Conservation (phyloP, 2,888 invertebrate genomes). For the Sylvicola cinctus region DNA sequence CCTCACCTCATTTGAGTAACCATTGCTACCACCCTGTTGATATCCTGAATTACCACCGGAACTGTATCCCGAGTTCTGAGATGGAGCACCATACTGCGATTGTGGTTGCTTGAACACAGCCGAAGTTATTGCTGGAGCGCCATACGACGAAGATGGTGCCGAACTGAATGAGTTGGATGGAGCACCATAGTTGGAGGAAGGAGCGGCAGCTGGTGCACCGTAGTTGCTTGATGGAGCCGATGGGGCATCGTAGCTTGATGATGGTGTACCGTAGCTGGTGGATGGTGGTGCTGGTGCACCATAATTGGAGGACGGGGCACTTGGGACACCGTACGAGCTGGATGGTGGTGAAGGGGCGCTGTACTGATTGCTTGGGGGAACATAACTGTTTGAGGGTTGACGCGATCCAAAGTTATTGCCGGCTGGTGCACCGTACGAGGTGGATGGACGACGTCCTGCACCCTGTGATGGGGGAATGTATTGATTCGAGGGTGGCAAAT, state of each 20-base stretch:
- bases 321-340: conserved; percentile 27
- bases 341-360: conserved; percentile 18
- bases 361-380: conserved; percentile 23
- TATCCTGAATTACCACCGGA: conserved; percentile 15
- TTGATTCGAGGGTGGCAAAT: conserved; percentile 23
- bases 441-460: conserved; percentile 14
- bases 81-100: conserved; percentile 15
- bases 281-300: conserved; percentile 27
- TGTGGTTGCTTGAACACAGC: conserved; percentile 25
- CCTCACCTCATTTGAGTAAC: conserved; percentile 18
- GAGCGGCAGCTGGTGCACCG: conserved; percentile 23
- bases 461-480: conserved; percentile 17
- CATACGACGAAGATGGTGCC: conserved; percentile 27
- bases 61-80: conserved; percentile 14
- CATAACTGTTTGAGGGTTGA: conserved; percentile 20
- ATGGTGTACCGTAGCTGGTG: conserved; percentile 16
- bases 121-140: conserved; percentile 30
- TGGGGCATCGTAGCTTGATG: conserved; percentile 14
- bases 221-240: conserved; percentile 26
- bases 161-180: conserved; percentile 21
- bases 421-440: conserved; percentile 18
- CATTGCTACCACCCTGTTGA: conserved; percentile 13
- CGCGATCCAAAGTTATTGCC: background rate
- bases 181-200: conserved; percentile 29
- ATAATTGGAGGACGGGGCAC: conserved; percentile 26